Base-by-base conservation (phyloP, 2,888 invertebrate species). In the Scelioninae gen. 1 region DNA sequence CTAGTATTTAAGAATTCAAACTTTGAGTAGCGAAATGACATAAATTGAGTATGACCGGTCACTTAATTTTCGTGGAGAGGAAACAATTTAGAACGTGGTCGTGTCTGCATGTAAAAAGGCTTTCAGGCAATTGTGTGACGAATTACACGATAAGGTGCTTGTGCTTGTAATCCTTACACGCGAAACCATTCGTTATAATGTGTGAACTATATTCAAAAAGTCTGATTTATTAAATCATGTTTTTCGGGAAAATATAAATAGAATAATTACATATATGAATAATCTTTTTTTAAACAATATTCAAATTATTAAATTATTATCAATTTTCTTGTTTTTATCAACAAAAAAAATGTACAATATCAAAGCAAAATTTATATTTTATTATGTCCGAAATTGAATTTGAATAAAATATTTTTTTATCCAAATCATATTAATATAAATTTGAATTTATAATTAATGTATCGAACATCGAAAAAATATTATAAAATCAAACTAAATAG, bases 91-190 rank as follows among this genome's bases (percentile, higher is more conserved):
- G 29, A 74, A 43, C 31, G 43, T 53, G 32, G 43, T 63, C 63
- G 63, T 62, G 62, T 31, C 62, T 72, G 53, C 62, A 62, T 72
- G 72, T 69, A 72, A 72, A 72, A 72, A 72, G 72, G 45, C 51
- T 53, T 62, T 60, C 62, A 29, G 13, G 72, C 32, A n/a, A 45
- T 72, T 53, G 16, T 62, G 62, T 53, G 72, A 72, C 32, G 53
- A 32, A 62, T 62, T 10, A 40, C 9, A 0, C 15, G 72, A 72
- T 62, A 72, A 72, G 72, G 45, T 32, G 23, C 51, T 72, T 62
- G 62, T 45, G 58, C 29, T 15, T 32, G 40, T 16, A n/a, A 16
- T 32, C 40, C 15, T 49, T 32, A 62, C 72, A 72, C 62, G 72
- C 62, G 43, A 72, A 62, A 29, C 53, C 40, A 38, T 51, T 72